Evolutionary conservation across 2,113 vertebrate species (phyloP).

Genomic region (Condylura cristata): DNA sequence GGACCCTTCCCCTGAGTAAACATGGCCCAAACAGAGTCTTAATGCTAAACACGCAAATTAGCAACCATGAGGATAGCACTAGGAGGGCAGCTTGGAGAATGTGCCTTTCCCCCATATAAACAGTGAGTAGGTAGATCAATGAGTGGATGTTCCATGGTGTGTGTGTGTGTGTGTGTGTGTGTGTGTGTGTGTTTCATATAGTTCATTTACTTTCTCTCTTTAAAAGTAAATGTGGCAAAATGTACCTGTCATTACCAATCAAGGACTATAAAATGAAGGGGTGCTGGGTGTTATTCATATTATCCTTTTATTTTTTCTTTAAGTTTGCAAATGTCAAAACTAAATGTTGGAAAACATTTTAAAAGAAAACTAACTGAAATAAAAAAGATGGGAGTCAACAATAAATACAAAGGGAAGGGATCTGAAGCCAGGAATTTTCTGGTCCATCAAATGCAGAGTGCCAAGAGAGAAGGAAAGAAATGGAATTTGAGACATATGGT

Average conservation of each 20-base stretch:
- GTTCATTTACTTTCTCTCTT: no score
- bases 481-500: constrained; percentile 45
- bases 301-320: background rate
- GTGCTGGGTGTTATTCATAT: background rate
- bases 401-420: background rate
- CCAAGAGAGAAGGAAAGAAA: background rate
- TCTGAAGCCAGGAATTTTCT: constrained; percentile 44
- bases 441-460: background rate
- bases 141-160: no score
- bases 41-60: background rate
- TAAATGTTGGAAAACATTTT: background rate
- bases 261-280: background rate
- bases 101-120: background rate
- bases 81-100: background rate
- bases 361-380: background rate
- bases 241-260: background rate
- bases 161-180: background rate
- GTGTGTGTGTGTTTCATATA: background rate
- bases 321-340: background rate
- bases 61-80: background rate
- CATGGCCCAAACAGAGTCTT: background rate
- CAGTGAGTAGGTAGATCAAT: background rate
- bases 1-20: background rate
- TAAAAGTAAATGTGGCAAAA: background rate
- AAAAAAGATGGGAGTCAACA: background rate